phyloP scores from a whole-genome alignment of 2,113 vertebrate genomes.

The Cyphomyrus discorhynchus region DNA sequence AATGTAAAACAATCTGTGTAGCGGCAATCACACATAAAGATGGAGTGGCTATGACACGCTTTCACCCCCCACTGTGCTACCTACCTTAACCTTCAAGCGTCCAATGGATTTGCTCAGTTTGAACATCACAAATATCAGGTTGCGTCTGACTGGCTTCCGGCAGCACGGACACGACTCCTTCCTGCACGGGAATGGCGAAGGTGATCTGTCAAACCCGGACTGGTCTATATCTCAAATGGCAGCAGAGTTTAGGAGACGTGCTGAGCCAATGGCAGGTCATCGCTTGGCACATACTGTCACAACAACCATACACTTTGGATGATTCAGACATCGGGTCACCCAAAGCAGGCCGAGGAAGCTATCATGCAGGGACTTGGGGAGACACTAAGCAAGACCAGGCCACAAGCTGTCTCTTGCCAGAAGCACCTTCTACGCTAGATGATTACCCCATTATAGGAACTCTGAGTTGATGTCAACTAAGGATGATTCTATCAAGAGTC shows the following conservation, averaged over 20 bases:
- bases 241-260: not conserved
- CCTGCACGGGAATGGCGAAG: constrained; percentile 38
- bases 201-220: not conserved
- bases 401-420: not conserved
- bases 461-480: not conserved
- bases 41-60: not conserved
- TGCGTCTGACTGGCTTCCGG: constrained; percentile 62
- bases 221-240: not conserved
- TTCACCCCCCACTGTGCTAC: not conserved
- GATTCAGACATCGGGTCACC: not conserved
- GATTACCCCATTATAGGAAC: not conserved
- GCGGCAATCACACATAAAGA: not conserved
- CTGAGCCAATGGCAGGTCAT: not conserved
- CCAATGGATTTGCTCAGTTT: constrained; percentile 68
- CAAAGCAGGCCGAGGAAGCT: not conserved
- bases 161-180: constrained; percentile 75
- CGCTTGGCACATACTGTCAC: not conserved
- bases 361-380: not conserved
- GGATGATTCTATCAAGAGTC: not conserved
- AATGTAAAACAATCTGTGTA: not conserved
- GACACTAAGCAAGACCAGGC: not conserved
- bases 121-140: constrained; percentile 64
- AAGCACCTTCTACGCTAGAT: not conserved
- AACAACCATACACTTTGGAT: not conserved
- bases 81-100: constrained; percentile 69